Evolutionary conservation across 2,113 vertebrate genomes (phyloP).

Genomic region (Mustelus asterias): DNA sequence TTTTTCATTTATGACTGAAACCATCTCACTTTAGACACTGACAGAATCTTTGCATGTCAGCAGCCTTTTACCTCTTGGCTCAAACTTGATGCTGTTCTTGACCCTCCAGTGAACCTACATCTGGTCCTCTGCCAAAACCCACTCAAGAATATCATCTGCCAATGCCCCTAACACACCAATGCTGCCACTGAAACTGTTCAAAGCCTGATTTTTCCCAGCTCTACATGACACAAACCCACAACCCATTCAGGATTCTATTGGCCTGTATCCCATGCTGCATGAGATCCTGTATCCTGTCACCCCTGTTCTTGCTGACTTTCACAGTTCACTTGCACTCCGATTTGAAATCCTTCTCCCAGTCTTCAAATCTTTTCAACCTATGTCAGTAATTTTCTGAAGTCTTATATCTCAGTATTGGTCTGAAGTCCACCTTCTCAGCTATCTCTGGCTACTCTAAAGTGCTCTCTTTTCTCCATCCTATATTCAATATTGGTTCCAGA

Average conservation of each 20-base stretch:
- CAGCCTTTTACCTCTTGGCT: neutral
- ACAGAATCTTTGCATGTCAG: neutral
- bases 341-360: neutral
- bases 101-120: neutral
- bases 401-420: neutral
- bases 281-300: neutral
- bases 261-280: neutral
- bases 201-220: neutral
- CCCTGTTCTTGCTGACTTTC: neutral
- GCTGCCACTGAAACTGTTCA: neutral
- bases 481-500: neutral
- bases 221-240: neutral
- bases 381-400: neutral
- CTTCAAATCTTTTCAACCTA: neutral
- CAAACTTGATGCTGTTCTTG: neutral
- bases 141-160: neutral
- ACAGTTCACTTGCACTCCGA: neutral
- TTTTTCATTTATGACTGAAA: neutral
- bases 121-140: neutral
- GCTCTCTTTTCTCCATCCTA: neutral
- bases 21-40: neutral
- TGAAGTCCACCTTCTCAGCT: neutral
- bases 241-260: neutral
- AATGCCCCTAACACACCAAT: too few relatives aligned
- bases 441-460: neutral